phyloP scores from a whole-genome alignment of 2,888 invertebrate genomes.

The Hypsopygia costalis region DNA sequence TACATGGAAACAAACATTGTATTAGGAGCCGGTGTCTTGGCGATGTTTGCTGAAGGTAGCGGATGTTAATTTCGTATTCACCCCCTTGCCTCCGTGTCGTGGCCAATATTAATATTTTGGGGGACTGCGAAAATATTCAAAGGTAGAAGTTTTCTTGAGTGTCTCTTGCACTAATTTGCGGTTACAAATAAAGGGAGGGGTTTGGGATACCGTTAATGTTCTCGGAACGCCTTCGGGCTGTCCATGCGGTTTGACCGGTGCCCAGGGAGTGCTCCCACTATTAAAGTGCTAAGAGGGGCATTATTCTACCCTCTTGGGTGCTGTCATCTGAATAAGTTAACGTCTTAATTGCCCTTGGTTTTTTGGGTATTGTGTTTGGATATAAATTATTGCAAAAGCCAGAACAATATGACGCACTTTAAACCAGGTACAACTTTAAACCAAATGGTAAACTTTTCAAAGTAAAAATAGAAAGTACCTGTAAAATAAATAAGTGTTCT shows the following conservation, averaged over 20 bases:
- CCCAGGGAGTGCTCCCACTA: slow-evolving; percentile 47
- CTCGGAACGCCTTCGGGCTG: slow-evolving; percentile 42
- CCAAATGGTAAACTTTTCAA: too few relatives aligned
- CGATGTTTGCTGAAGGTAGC: slow-evolving; percentile 73
- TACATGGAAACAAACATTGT: slow-evolving; percentile 77
- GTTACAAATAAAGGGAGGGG: slow-evolving; percentile 61
- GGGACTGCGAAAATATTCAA: slow-evolving; percentile 15
- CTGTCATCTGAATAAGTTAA: slow-evolving; percentile 73
- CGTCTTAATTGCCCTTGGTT: slow-evolving; percentile 57
- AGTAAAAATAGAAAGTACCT: too few relatives aligned
- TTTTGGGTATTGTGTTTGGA: slow-evolving; percentile 7
- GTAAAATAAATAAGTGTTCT: too few relatives aligned
- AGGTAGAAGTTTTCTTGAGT: slow-evolving; percentile 31
- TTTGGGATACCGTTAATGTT: slow-evolving; percentile 36
- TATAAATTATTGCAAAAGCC: not conserved
- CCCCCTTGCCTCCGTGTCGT: slow-evolving; percentile 45
- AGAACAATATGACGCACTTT: too few relatives aligned
- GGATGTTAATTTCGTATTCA: slow-evolving; percentile 79
- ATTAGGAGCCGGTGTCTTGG: slow-evolving; percentile 70
- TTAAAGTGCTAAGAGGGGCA: slow-evolving; percentile 79
- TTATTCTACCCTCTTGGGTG: slow-evolving; percentile 65
- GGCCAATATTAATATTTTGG: slow-evolving; percentile 72
- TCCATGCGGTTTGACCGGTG: slow-evolving; percentile 41
- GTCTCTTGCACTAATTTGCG: slow-evolving; percentile 58
- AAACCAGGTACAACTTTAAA: too few relatives aligned